phyloP scores from a whole-genome alignment of 2,797 vertebrate genomes.

The Australoheros facetus region DNA sequence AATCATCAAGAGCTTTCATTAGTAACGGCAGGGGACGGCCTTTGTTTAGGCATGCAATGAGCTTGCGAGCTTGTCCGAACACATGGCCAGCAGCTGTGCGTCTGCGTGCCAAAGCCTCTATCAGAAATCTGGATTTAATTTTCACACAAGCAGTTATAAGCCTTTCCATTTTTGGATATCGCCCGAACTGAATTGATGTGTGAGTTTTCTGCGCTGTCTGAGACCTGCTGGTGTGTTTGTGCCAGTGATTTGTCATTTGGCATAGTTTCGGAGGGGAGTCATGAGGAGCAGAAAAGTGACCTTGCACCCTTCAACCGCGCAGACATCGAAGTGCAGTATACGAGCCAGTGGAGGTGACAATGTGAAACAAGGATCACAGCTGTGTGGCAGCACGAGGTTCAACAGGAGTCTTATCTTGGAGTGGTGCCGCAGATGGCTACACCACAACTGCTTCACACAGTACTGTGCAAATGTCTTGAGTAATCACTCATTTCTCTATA shows the following conservation, averaged over 20 bases:
- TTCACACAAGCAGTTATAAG: slow-evolving; percentile 57
- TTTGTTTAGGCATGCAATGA: slow-evolving; percentile 47
- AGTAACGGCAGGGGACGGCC: slow-evolving; percentile 27
- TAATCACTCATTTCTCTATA: background rate
- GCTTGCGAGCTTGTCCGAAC: slow-evolving; percentile 42
- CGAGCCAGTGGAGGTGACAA: slow-evolving; percentile 24
- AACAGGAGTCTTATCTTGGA: slow-evolving; percentile 23
- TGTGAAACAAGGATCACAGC: slow-evolving; percentile 4
- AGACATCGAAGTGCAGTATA: slow-evolving; percentile 32
- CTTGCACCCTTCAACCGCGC: slow-evolving; percentile 26
- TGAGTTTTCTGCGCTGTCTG: slow-evolving; percentile 22
- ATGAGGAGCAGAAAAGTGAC: slow-evolving; percentile 59
- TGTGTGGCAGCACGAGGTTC: slow-evolving; percentile 7
- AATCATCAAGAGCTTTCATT: slow-evolving; percentile 47
- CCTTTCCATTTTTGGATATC: slow-evolving; percentile 74
- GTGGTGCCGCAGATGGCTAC: background rate
- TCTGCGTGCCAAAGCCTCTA: slow-evolving; percentile 48
- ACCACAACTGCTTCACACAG: slow-evolving; percentile 2
- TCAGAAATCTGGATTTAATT: slow-evolving; percentile 53
- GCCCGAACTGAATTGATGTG: slow-evolving; percentile 23
- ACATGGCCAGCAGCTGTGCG: slow-evolving; percentile 66
- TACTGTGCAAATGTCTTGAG: background rate
- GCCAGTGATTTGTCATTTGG: slow-evolving; percentile 45
- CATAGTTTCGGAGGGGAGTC: slow-evolving; percentile 73
- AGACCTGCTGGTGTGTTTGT: background rate